Percentiles rank a stretch among this genome's conserved stretches.
Evolutionary conservation across 1,140 invertebrate species (phyloP).

Genomic region (Charaxes varanes): DNA sequence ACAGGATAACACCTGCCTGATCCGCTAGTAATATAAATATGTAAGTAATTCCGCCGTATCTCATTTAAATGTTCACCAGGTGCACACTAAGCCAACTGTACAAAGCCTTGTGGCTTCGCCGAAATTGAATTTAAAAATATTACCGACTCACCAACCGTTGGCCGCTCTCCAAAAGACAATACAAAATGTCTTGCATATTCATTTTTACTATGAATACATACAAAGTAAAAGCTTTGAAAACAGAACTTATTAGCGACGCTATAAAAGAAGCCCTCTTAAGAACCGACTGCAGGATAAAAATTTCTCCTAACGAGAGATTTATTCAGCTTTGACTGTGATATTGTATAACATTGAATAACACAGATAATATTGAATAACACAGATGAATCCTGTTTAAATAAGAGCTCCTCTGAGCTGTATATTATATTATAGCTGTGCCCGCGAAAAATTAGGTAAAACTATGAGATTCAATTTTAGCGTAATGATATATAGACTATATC

Average conservation of each 20-base stretch:
- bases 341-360: neutral
- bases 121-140: conserved; percentile 73
- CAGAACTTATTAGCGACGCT: conserved; percentile 17
- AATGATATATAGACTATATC: too few species aligned
- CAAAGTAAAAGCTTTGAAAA: conserved; percentile 31
- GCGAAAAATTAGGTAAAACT: too few species aligned
- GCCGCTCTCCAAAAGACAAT: conserved; percentile 66
- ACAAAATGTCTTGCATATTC: conserved; percentile 58
- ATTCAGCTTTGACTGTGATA: conserved; percentile 1
- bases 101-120: conserved; percentile 57
- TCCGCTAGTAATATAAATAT: conserved; percentile 41
- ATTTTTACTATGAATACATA: conserved; percentile 63
- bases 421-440: too few species aligned
- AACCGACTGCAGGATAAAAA: conserved; percentile 9
- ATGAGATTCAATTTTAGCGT: too few species aligned
- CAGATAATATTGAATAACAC: too few species aligned
- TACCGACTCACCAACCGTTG: conserved; percentile 61
- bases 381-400: too few species aligned
- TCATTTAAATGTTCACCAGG: conserved; percentile 65
- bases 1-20: too few species aligned
- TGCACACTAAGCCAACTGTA: conserved; percentile 64
- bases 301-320: conserved; percentile 5
- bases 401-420: too few species aligned
- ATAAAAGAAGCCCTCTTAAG: conserved; percentile 14
- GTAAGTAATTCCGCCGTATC: conserved; percentile 44